These are phyloP conservation scores for Deroplatys truncata DNA, from an alignment of 2,888 invertebrate genomes.

Conservation along the genomic window DNA sequence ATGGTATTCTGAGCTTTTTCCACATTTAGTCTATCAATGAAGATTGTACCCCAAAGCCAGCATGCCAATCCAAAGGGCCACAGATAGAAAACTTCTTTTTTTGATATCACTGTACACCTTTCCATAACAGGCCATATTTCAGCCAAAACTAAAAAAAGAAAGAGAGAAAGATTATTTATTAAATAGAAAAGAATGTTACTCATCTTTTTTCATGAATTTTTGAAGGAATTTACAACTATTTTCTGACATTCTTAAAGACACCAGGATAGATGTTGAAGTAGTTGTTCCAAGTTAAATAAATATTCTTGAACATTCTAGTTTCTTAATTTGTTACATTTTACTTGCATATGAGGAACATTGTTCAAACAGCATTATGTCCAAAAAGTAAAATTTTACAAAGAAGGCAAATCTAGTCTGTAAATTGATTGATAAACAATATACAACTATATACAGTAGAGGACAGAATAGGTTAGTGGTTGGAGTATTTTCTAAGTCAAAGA, in stretches of 20 bases:
- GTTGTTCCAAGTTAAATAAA: too few relatives aligned
- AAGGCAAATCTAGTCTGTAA: too few relatives aligned
- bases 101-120: slow-evolving; percentile 50
- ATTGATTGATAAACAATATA: too few relatives aligned
- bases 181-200: not conserved
- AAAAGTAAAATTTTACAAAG: too few relatives aligned
- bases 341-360: too few relatives aligned
- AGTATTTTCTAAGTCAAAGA: too few relatives aligned
- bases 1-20: slow-evolving; percentile 43
- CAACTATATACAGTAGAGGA: too few relatives aligned
- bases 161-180: not conserved
- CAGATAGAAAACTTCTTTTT: slow-evolving; percentile 50
- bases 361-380: too few relatives aligned
- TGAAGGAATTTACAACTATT: not conserved
- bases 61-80: slow-evolving; percentile 52
- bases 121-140: slow-evolving; percentile 47
- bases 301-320: too few relatives aligned
- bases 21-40: slow-evolving; percentile 50
- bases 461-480: too few relatives aligned
- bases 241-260: not conserved
- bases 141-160: slow-evolving; percentile 29
- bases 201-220: not conserved
- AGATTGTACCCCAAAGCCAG: slow-evolving; percentile 52
- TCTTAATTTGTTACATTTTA: too few relatives aligned
- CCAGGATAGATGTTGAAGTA: too few relatives aligned